phyloP scores from a whole-genome alignment of 2,888 invertebrate genomes.

The Epistrophella euchroma region DNA sequence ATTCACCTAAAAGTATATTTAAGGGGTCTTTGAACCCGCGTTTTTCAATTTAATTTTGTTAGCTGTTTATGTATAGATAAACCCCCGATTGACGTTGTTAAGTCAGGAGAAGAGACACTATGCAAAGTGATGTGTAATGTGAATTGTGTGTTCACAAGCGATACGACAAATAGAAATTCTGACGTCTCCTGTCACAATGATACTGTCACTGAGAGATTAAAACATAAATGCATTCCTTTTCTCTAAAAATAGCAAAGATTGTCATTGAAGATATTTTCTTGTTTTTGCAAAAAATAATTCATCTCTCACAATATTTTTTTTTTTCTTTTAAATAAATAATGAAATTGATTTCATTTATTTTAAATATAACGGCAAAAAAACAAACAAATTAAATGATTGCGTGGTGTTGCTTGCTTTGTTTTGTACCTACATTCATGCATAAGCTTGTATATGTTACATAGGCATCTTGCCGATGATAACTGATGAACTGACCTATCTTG shows the following conservation, averaged over 20 bases:
- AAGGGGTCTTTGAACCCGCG: too few relatives aligned
- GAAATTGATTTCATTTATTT: conserved; percentile 16
- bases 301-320: conserved; percentile 6
- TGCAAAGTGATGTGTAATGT: conserved; percentile 64
- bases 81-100: neutral
- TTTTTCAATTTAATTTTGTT: too few relatives aligned
- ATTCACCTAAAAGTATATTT: too few relatives aligned
- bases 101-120: conserved; percentile 20
- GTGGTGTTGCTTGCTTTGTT: neutral
- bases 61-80: neutral
- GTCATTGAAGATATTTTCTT: conserved; percentile 1
- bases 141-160: conserved; percentile 61
- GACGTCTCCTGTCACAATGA: conserved; percentile 49
- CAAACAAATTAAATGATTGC: conserved; percentile 37
- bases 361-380: neutral
- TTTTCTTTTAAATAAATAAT: neutral
- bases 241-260: neutral
- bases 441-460: conserved; percentile 34
- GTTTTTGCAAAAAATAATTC: neutral
- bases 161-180: conserved; percentile 59
- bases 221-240: conserved; percentile 13
- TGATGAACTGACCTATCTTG: conserved; percentile 53
- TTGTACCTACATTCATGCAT: neutral
- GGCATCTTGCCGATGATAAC: conserved; percentile 20
- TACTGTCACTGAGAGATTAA: conserved; percentile 42